Evolutionary conservation across 1,140 invertebrate genomes (phyloP).

Genomic region (Drosophila lacteicornis): DNA sequence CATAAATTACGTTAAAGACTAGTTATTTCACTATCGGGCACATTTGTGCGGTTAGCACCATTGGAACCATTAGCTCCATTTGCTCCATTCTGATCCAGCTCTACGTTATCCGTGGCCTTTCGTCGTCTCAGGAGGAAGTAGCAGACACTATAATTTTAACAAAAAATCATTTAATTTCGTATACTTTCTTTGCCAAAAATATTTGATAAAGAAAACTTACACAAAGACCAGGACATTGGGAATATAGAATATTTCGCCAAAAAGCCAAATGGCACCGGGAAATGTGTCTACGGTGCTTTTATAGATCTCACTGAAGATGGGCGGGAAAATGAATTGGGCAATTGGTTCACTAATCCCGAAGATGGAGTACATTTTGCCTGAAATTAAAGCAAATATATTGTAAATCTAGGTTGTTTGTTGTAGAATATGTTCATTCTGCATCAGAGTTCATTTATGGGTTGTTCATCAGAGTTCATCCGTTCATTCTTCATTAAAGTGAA

Average conservation of each 20-base stretch:
- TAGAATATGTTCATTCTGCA: not conserved
- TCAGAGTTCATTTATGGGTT: not conserved
- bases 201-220: slow-evolving; percentile 53
- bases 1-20: slow-evolving; percentile 65
- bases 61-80: slow-evolving; percentile 31
- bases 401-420: not conserved
- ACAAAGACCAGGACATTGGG: slow-evolving; percentile 81
- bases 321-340: slow-evolving; percentile 77
- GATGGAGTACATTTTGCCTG: slow-evolving; percentile 84
- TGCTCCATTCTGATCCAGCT: slow-evolving; percentile 54
- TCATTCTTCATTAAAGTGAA: not conserved
- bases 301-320: slow-evolving; percentile 77
- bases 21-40: slow-evolving; percentile 74
- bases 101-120: slow-evolving; percentile 49
- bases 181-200: not conserved
- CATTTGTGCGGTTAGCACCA: slow-evolving; percentile 36
- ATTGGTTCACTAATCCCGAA: slow-evolving; percentile 82
- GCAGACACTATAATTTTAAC: slow-evolving; percentile 47
- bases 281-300: slow-evolving; percentile 70
- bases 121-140: slow-evolving; percentile 66
- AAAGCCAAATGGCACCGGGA: slow-evolving; percentile 79
- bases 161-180: not conserved
- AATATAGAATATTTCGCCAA: slow-evolving; percentile 80
- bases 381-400: not conserved
- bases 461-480: not conserved